Conservation (phyloP, 2,888 invertebrate genomes). For the Meliscaeva auricollis region DNA sequence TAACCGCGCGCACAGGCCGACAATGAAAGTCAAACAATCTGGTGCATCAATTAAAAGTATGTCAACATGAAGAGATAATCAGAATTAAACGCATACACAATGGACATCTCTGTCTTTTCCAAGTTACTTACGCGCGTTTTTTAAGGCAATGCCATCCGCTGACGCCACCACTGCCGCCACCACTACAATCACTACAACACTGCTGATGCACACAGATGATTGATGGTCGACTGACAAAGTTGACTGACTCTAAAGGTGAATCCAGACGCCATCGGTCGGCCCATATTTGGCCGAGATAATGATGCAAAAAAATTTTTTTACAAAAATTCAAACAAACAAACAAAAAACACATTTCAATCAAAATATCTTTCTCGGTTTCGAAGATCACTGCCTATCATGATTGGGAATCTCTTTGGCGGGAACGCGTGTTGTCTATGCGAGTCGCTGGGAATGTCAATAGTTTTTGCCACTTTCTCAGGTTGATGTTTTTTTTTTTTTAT, state of each 20-base stretch:
- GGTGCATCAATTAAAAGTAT: slow-evolving; percentile 76
- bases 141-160: neutral
- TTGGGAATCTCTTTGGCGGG: slow-evolving; percentile 67
- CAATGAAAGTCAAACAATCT: slow-evolving; percentile 76
- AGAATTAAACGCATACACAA: slow-evolving; percentile 63
- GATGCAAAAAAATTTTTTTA: slow-evolving; percentile 72
- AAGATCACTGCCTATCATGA: slow-evolving; percentile 48
- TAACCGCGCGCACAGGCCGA: slow-evolving; percentile 46
- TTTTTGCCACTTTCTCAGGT: slow-evolving; percentile 65
- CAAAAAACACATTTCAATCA: slow-evolving; percentile 67
- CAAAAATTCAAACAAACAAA: slow-evolving; percentile 1
- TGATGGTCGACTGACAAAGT: slow-evolving; percentile 72
- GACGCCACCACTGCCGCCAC: slow-evolving; percentile 7
- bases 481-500: slow-evolving; percentile 40
- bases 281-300: slow-evolving; percentile 76
- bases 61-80: slow-evolving; percentile 75
- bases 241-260: slow-evolving; percentile 75
- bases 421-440: slow-evolving; percentile 8
- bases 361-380: slow-evolving; percentile 67
- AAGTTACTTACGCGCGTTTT: neutral
- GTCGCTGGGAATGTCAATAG: slow-evolving; percentile 64
- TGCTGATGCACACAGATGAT: slow-evolving; percentile 52
- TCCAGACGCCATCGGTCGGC: slow-evolving; percentile 75
- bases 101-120: slow-evolving; percentile 49
- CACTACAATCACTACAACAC: neutral